A percentile compares a stretch with the other conserved stretches of the same genome.
Evolutionary conservation across 2,888 invertebrate genomes (phyloP).

Genomic region (Panzeria rudis): DNA sequence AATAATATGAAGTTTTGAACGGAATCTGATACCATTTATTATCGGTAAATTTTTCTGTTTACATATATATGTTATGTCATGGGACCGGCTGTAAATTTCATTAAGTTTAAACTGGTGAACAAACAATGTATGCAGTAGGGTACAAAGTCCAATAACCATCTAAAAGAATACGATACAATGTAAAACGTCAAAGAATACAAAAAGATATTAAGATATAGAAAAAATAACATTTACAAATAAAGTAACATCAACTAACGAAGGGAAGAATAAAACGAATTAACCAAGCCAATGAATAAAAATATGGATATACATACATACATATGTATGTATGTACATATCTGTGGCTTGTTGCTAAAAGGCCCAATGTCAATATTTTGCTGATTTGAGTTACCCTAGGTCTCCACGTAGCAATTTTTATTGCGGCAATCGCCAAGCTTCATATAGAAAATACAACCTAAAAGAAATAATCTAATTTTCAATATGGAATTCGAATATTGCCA

Average conservation of each 20-base stretch:
- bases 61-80: no score
- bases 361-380: no score
- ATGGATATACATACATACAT: constrained; percentile 22
- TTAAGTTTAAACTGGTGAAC: not conserved
- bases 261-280: constrained; percentile 39
- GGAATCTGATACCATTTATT: no score
- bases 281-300: constrained; percentile 46
- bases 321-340: not conserved
- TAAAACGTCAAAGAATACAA: constrained; percentile 54
- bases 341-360: no score
- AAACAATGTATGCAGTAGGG: constrained; percentile 5
- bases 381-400: no score
- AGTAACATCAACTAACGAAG: constrained; percentile 13
- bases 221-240: constrained; percentile 14
- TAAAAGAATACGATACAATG: constrained; percentile 45
- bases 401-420: no score
- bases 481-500: no score
- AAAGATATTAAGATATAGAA: constrained; percentile 5
- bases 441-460: no score
- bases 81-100: not conserved
- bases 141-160: constrained; percentile 22
- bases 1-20: no score
- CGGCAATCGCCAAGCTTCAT: no score
- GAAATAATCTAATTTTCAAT: no score
- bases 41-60: no score